A percentile compares a stretch with the other conserved stretches of the same genome.
Evolutionary conservation across 37 sponge, comb jelly and placozoan genomes (phyloP).

Genomic region (Agelas oroides): DNA sequence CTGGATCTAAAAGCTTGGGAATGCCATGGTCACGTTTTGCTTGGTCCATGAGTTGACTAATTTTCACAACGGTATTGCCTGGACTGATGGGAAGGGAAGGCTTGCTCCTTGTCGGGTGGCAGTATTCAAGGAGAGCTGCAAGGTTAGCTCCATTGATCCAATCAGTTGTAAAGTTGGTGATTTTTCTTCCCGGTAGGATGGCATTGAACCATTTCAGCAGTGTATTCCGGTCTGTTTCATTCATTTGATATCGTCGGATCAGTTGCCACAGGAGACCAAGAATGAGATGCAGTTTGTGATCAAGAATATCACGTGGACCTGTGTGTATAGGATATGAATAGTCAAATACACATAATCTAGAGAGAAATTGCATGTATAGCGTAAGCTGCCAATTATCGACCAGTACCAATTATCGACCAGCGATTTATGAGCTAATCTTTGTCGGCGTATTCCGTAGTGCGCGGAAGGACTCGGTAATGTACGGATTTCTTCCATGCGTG

Average conservation of each 20-base stretch:
- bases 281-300: conserved; percentile 51
- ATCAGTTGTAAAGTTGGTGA: conserved; percentile 70
- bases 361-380: no score
- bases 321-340: not conserved
- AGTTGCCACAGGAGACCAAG: conserved; percentile 75
- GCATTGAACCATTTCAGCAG: conserved; percentile 73
- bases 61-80: conserved; percentile 46
- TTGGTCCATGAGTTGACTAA: conserved; percentile 57
- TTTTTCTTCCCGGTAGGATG: conserved; percentile 37
- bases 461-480: no score
- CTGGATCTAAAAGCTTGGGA: conserved; percentile 57
- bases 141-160: conserved; percentile 80
- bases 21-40: conserved; percentile 73
- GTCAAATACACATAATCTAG: no score
- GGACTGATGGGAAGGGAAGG: conserved; percentile 44
- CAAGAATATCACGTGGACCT: conserved; percentile 68
- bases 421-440: no score
- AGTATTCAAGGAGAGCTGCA: conserved; percentile 64
- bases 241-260: conserved; percentile 65
- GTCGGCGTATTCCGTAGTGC: no score
- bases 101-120: conserved; percentile 65
- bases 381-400: no score
- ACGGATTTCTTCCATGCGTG: no score
- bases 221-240: conserved; percentile 12
- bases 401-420: no score